Conservation (phyloP, 2,888 invertebrate species). For the Noctua fimbriata region DNA sequence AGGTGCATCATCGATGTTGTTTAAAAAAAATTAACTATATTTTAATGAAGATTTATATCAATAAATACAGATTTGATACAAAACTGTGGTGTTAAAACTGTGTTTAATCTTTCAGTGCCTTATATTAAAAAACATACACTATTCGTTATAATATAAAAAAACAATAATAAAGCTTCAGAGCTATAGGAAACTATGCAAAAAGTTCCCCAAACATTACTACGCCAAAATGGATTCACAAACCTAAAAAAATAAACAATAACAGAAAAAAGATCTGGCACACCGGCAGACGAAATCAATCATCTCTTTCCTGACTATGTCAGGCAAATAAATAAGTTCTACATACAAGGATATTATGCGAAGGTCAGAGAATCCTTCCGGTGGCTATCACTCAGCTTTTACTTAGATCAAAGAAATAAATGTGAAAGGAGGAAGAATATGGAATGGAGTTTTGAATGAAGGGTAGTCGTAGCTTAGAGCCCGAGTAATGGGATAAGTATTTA, state of each 20-base stretch:
- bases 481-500: conserved; percentile 2
- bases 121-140: neutral
- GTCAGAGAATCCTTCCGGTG: conserved; percentile 41
- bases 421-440: conserved; percentile 10
- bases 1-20: neutral
- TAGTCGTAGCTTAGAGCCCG: neutral
- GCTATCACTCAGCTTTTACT: conserved; percentile 41
- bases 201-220: neutral
- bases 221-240: neutral
- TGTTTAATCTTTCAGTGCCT: neutral
- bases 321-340: conserved; percentile 43
- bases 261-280: conserved; percentile 18
- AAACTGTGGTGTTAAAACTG: neutral
- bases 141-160: too few species aligned
- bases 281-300: conserved; percentile 45
- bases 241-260: neutral
- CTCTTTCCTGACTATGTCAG: conserved; percentile 36
- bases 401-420: conserved; percentile 44
- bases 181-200: neutral
- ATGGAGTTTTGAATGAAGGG: conserved; percentile 10
- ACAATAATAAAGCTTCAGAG: neutral
- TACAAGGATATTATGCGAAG: conserved; percentile 31
- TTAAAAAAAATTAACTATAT: neutral
- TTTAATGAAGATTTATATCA: neutral
- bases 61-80: neutral